Evolutionary conservation across 2,797 vertebrate genomes (phyloP), one percentile per base, ranked within the genome.

Genomic region (Hafferia zeledoni): DNA sequence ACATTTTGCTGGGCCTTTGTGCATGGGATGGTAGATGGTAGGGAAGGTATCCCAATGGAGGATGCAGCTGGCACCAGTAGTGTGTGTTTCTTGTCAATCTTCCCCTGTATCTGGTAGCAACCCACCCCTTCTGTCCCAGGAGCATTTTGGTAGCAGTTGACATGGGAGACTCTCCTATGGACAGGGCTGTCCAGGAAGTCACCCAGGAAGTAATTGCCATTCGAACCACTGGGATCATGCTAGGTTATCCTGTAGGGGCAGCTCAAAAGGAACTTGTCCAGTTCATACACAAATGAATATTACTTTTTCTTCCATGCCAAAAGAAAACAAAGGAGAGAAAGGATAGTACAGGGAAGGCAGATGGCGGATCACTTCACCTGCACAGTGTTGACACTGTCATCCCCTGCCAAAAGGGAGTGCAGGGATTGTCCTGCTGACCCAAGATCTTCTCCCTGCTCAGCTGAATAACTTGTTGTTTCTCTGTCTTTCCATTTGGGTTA

Each of bases 151-250:
- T 17, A 30, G 18, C 0, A 0, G 20, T 30, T 64, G 35, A 59
- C 46, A 55, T 10, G 27, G 19, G 41, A 50, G 50, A 13, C 31
- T 9, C 6, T 1, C 1, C 4, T 60, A 13, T 3, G 13, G 49
- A 43, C 18, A 31, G 31, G 10, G 13, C 14, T 61, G n/a, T 11
- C 17, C 53, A 33, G 27, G 13, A 17, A 20, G 50, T 35, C 2
- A 2, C 10, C n/a, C 4, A 4, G 25, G 41, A 35, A 18, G 22
- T 27, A 72, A 30, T 10, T 2, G 0, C 31, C 47, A 13, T 37
- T 71, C 56, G 39, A 46, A 60, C 11, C 18, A 41, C 10, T 33
- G 56, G 23, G 13, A 55, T 4, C 37, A 16, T 7, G 9, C 39
- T 65, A 19, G 43, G 14, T 70, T 12, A 13, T 39, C 44, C 30